Evolutionary conservation across 2,113 vertebrate species (phyloP).

Genomic region (Phainopepla nitens): DNA sequence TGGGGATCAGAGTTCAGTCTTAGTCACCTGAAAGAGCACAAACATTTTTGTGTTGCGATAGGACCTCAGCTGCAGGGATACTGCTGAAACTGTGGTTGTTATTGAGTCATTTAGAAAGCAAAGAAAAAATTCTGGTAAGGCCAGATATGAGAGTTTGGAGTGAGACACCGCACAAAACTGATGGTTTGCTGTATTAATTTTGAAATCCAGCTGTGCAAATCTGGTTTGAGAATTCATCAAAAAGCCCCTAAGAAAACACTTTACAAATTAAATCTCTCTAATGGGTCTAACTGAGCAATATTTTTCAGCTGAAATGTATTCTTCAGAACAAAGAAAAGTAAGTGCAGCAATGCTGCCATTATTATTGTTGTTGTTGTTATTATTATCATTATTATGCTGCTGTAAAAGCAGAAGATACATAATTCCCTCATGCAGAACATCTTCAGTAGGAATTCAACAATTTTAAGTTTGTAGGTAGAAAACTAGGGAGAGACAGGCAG

Average conservation of each 20-base stretch:
- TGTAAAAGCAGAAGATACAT: neutral
- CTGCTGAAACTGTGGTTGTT: neutral
- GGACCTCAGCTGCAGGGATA: constrained; percentile 37
- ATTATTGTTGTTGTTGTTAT: neutral
- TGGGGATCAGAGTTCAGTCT: constrained; percentile 4
- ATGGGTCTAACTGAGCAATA: neutral
- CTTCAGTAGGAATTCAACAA: neutral
- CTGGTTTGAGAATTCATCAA: neutral
- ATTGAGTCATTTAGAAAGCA: neutral
- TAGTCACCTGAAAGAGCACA: constrained; percentile 24
- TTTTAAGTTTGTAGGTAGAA: neutral
- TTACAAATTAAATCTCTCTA: neutral
- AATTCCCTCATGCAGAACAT: neutral
- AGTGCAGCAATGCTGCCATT: neutral
- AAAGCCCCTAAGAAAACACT: neutral
- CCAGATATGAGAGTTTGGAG: neutral
- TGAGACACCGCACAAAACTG: neutral
- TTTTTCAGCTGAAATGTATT: neutral
- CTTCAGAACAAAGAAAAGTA: neutral
- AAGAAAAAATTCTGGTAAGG: constrained; percentile 3
- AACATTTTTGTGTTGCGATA: neutral
- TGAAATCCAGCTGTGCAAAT: neutral
- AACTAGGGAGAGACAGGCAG: neutral
- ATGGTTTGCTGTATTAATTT: neutral
- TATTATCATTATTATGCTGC: neutral